phyloP scores from a whole-genome alignment of 2,113 vertebrate genomes.

The Dolichotis patagonum region DNA sequence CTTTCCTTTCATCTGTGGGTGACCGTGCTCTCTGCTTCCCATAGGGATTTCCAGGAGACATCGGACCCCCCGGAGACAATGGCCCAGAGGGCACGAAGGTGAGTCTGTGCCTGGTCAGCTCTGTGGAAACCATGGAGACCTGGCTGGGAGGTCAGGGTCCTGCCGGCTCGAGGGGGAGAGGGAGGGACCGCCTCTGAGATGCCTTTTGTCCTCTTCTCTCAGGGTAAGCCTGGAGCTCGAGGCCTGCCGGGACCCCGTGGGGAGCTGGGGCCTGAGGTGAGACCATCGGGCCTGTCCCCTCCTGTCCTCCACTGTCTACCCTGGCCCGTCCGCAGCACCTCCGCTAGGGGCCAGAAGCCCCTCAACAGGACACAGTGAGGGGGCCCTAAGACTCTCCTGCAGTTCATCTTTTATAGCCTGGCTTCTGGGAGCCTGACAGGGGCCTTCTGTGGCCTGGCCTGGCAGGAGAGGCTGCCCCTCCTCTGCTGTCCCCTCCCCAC shows the following conservation, averaged over 20 bases:
- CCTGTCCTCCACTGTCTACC: not conserved
- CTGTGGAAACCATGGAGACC: not conserved
- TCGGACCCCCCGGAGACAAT: conserved; percentile 96
- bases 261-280: conserved; percentile 93
- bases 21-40: conserved; percentile 65
- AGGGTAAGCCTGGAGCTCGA: conserved; percentile 95
- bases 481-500: rapidly evolving
- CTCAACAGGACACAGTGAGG: not conserved
- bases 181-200: conserved; percentile 75
- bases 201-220: conserved; percentile 75
- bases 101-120: conserved; percentile 69
- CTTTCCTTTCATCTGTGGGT: not conserved
- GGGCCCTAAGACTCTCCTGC: rapidly evolving
- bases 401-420: not conserved
- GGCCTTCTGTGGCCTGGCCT: not conserved
- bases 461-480: not conserved
- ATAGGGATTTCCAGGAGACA: conserved; percentile 98
- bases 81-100: conserved; percentile 98
- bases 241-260: conserved; percentile 97
- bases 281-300: conserved; percentile 43
- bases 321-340: not conserved
- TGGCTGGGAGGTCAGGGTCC: not conserved
- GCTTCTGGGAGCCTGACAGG: not conserved
- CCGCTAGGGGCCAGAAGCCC: not conserved
- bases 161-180: not conserved